Evolutionary conservation across 2,797 vertebrate species (phyloP).

Genomic region (Adrianichthys oophorus): DNA sequence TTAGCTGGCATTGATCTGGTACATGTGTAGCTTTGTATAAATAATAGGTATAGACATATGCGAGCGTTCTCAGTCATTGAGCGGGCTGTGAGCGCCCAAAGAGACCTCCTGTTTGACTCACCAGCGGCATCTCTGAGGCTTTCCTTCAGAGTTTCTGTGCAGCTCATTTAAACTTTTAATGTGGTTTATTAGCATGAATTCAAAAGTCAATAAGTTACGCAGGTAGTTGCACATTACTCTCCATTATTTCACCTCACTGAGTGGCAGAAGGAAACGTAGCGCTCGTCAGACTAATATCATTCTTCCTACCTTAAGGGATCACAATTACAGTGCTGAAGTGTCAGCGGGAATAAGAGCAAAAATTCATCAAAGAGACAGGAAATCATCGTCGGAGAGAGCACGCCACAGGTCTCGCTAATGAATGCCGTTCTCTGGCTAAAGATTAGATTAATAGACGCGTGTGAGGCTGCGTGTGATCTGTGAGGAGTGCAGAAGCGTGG

Average conservation of each 20-base stretch:
- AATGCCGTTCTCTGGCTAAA: constrained; percentile 40
- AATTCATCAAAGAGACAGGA: constrained; percentile 62
- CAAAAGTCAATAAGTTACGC: constrained; percentile 68
- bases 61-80: constrained; percentile 33
- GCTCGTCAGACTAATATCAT: constrained; percentile 68
- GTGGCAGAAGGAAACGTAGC: constrained; percentile 53
- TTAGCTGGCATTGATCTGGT: constrained; percentile 53
- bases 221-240: constrained; percentile 66
- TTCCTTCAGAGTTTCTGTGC: constrained; percentile 46
- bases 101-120: constrained; percentile 22
- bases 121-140: constrained; percentile 2
- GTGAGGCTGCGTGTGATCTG: constrained; percentile 2
- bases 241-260: constrained; percentile 65
- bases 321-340: constrained; percentile 56
- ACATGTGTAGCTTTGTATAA: constrained; percentile 27
- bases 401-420: constrained; percentile 53
- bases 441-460: constrained; percentile 45
- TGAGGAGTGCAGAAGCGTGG: constrained; percentile 25
- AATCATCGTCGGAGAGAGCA: constrained; percentile 38
- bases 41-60: constrained; percentile 39
- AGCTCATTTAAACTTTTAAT: constrained; percentile 69
- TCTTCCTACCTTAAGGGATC: constrained; percentile 54
- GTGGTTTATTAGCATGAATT: constrained; percentile 64
- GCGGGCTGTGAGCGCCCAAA: constrained; percentile 23
- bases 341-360: constrained; percentile 53